A percentile compares a stretch with the other conserved stretches of the same genome.
Evolutionary conservation across 2,113 vertebrate species (phyloP).

Genomic region (Heterocephalus glaber): DNA sequence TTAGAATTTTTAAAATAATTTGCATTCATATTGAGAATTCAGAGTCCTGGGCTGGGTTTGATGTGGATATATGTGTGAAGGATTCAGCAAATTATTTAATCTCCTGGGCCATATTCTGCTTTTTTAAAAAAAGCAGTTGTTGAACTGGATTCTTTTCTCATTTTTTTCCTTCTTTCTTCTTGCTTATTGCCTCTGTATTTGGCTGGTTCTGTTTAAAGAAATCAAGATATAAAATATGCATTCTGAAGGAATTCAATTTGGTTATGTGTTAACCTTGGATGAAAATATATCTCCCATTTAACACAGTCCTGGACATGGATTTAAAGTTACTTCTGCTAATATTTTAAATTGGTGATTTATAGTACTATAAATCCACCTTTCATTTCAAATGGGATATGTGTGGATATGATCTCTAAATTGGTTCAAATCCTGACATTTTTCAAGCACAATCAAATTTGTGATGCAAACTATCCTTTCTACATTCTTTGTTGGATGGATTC

Average conservation of each 20-base stretch:
- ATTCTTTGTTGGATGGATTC: constrained; percentile 37
- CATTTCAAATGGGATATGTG: constrained; percentile 72
- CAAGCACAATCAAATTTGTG: constrained; percentile 76
- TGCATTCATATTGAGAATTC: not conserved
- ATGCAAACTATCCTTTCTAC: constrained; percentile 43
- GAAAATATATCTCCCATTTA: constrained; percentile 31
- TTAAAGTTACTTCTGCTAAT: constrained; percentile 62
- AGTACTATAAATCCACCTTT: constrained; percentile 61
- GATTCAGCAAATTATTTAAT: not conserved
- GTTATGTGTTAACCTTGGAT: not conserved
- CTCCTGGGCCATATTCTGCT: not conserved
- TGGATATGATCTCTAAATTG: constrained; percentile 60
- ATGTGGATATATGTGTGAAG: not conserved
- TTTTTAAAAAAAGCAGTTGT: not conserved
- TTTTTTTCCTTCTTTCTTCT: not conserved
- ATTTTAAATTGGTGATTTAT: constrained; percentile 27
- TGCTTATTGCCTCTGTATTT: not conserved
- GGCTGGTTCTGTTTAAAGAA: not conserved
- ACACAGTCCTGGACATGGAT: not conserved
- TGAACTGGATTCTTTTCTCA: not conserved
- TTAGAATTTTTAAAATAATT: not conserved
- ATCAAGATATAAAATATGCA: not conserved
- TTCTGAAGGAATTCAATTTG: constrained; percentile 1
- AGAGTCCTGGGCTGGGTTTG: not conserved
- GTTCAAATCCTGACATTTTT: constrained; percentile 67